A percentile compares a stretch with the other conserved stretches of the same genome.
Evolutionary conservation across 1,140 invertebrate genomes (phyloP).

Genomic region (Drosophila setifemur): DNA sequence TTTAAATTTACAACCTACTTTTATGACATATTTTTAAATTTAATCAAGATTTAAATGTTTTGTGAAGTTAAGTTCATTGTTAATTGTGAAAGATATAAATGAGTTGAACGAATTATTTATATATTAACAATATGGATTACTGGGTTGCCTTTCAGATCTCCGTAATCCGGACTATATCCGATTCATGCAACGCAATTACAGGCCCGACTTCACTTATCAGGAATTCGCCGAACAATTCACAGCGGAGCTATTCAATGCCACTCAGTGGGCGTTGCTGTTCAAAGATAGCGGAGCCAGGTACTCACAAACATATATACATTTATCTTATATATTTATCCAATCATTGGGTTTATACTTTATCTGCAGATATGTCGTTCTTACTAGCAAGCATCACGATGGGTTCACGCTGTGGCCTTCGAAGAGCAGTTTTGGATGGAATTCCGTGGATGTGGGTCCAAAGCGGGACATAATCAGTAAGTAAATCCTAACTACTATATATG

Average conservation of each 20-base stretch:
- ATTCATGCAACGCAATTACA: constrained; percentile 91
- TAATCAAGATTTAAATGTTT: too few relatives aligned
- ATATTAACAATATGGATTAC: too few relatives aligned
- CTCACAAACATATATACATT: neutral
- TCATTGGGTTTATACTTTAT: neutral
- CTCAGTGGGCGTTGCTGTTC: constrained; percentile 90
- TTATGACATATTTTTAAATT: too few relatives aligned
- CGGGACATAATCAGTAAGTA: constrained; percentile 88
- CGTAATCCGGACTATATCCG: constrained; percentile 79
- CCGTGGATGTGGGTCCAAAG: constrained; percentile 92
- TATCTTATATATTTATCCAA: neutral
- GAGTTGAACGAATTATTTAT: too few relatives aligned
- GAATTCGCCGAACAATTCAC: constrained; percentile 92
- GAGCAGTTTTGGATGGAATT: constrained; percentile 95
- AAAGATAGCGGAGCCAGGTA: constrained; percentile 90
- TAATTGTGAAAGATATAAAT: too few relatives aligned
- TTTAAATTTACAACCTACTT: too few relatives aligned
- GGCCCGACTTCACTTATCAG: constrained; percentile 92
- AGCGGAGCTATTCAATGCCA: constrained; percentile 91
- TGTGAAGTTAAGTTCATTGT: too few relatives aligned
- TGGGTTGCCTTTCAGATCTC: constrained; percentile 33
- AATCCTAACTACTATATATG: too few relatives aligned
- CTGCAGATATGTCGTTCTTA: constrained; percentile 92
- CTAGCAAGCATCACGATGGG: constrained; percentile 97
- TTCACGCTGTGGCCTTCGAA: constrained; percentile 94